Evolutionary conservation across 2,113 vertebrate species (phyloP), one percentile per base, ranked within the genome.

Genomic region (Macquaria ambigua): DNA sequence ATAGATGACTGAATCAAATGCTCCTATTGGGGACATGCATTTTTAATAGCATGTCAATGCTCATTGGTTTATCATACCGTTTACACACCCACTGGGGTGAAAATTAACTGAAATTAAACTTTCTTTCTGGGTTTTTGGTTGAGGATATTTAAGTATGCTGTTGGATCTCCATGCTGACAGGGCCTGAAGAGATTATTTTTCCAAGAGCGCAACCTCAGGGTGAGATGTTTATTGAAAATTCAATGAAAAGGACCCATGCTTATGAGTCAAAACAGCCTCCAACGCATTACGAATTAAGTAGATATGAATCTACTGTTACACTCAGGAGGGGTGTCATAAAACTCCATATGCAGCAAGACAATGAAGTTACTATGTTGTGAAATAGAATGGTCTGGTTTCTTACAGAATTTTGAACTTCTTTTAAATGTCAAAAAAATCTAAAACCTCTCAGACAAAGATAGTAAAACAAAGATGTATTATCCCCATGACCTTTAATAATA

Each of bases 111-210:
- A 91, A 92, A 89, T 89, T 80, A 87, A 90, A 87, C 64, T 82
- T 58, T 78, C 74, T 90, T 90, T 83, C 76, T 86, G 48, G 68
- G 53, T 69, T 90, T 89, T 74, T 74, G 78, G 34, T 53, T 78
- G 67, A 59, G 74, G 90, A 83, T 92, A 89, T 87, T 94, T 87
- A 87, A 75, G 74, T 62, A 90, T 92, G 93, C 91, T 72, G 86
- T 91, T 93, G 90, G 90, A 93, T 93, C 84, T 90, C 79, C 3
- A 14, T 37, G 79, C 87, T 84, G 82, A 86, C 84, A 77, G 68
- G 41, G 70, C 74, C 81, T 83, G 62, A 81, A 88, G 86, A 91
- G 79, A 83, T 88, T 74, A 58, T 86, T 85, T 91, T 84, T 84
- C 74, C 31, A 74, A 75, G 59, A 79, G 82, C 11, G 1, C 77